Evolutionary conservation across 2,888 invertebrate species (phyloP).

Genomic region (Tortricodes alternella): DNA sequence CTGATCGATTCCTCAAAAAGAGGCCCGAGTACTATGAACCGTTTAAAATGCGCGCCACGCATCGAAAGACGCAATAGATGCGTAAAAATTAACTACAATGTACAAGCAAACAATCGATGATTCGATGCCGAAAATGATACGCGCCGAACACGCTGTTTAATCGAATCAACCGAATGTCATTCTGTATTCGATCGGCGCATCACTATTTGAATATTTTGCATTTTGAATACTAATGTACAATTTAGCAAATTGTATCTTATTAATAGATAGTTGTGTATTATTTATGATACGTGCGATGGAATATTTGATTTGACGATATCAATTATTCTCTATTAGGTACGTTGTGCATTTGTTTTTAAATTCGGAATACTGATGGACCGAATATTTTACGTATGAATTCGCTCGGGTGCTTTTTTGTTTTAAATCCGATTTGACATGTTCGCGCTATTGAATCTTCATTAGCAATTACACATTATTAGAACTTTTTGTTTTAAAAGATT

Average conservation of each 20-base stretch:
- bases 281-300: slow-evolving; percentile 62
- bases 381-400: slow-evolving; percentile 1
- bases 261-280: slow-evolving; percentile 61
- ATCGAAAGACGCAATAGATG: slow-evolving; percentile 43
- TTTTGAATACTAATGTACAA: slow-evolving; percentile 70
- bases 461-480: too few relatives aligned
- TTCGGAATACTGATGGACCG: slow-evolving; percentile 7
- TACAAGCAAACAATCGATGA: slow-evolving; percentile 52
- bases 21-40: slow-evolving; percentile 29
- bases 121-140: slow-evolving; percentile 56
- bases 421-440: too few relatives aligned
- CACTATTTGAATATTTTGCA: slow-evolving; percentile 77
- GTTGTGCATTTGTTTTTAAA: slow-evolving; percentile 14
- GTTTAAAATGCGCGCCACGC: slow-evolving; percentile 51
- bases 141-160: slow-evolving; percentile 59
- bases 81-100: slow-evolving; percentile 45
- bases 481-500: too few relatives aligned
- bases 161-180: slow-evolving; percentile 54
- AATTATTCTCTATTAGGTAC: too few relatives aligned
- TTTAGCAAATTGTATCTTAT: slow-evolving; percentile 73
- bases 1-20: slow-evolving; percentile 27
- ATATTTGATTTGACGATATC: slow-evolving; percentile 55
- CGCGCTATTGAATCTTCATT: too few relatives aligned
- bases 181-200: slow-evolving; percentile 66
- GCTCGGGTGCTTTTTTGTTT: too few relatives aligned